Conservation (phyloP, 92 coral and sea anemone species). For the Palythoa caribaeorum region DNA sequence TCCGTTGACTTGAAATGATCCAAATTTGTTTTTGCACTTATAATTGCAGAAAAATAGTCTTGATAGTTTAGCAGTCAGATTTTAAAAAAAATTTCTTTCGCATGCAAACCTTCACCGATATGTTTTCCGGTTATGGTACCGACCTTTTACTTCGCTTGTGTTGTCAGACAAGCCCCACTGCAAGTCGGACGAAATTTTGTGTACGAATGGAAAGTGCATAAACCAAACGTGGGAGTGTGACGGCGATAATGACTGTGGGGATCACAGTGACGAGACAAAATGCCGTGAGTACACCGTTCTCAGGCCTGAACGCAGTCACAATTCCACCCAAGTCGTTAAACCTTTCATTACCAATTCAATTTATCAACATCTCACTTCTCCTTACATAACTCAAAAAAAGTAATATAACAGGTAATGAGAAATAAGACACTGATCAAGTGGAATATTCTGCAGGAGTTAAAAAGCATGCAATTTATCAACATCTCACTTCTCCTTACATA, state of each 20-base stretch:
- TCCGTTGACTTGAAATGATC: no score
- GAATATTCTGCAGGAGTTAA: no score
- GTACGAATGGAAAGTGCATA: constrained; percentile 41
- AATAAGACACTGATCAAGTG: no score
- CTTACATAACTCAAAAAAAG: no score
- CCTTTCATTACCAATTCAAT: not conserved
- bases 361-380: no score
- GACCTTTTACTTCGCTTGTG: constrained; percentile 9
- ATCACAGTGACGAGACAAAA: constrained; percentile 32
- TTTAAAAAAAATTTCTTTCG: not conserved
- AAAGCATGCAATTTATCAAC: no score
- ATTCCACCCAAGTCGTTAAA: constrained; percentile 2
- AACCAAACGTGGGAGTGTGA: constrained; percentile 47
- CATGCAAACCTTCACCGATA: not conserved
- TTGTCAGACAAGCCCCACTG: constrained; percentile 41
- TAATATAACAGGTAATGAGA: no score
- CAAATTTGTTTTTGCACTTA: no score
- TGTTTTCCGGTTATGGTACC: not conserved
- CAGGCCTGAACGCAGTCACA: constrained; percentile 30
- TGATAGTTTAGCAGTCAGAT: no score
- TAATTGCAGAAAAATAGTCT: no score
- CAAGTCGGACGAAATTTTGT: constrained; percentile 46
- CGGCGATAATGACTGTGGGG: constrained; percentile 41
- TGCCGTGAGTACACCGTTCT: constrained; percentile 47
- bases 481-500: no score